Evolutionary conservation across 2,888 invertebrate species (phyloP).

Genomic region (Drosophila mettleri): DNA sequence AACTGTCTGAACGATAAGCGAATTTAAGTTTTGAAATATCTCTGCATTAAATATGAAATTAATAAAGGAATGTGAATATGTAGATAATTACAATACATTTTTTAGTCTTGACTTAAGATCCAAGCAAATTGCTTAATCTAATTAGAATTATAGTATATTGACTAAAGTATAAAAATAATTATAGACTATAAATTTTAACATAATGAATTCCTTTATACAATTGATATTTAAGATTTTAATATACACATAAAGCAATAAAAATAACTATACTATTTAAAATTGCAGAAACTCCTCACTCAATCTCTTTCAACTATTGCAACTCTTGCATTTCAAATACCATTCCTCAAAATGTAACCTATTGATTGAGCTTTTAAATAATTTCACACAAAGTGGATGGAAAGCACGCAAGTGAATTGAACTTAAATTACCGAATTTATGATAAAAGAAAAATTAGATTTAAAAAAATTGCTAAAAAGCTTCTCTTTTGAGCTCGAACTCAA

Average conservation of each 20-base stretch:
- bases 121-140: neutral
- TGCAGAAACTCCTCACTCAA: neutral
- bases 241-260: neutral
- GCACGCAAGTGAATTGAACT: conserved; percentile 17
- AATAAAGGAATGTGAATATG: too few relatives aligned
- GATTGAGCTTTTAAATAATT: conserved; percentile 29
- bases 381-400: conserved; percentile 12
- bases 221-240: neutral
- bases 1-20: neutral
- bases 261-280: neutral
- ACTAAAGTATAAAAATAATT: neutral
- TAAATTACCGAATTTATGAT: too few relatives aligned
- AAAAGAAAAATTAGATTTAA: conserved; percentile 12
- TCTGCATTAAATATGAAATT: too few relatives aligned
- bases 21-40: too few relatives aligned
- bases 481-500: conserved; percentile 23
- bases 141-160: neutral
- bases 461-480: conserved; percentile 27
- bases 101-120: too few relatives aligned
- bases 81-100: neutral
- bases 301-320: neutral
- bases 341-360: neutral
- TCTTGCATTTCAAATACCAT: neutral
- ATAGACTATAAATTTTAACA: too few relatives aligned
- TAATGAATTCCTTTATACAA: too few relatives aligned